Evolutionary conservation across 1,140 invertebrate species (phyloP).

Genomic region (Helicoverpa armigera): DNA sequence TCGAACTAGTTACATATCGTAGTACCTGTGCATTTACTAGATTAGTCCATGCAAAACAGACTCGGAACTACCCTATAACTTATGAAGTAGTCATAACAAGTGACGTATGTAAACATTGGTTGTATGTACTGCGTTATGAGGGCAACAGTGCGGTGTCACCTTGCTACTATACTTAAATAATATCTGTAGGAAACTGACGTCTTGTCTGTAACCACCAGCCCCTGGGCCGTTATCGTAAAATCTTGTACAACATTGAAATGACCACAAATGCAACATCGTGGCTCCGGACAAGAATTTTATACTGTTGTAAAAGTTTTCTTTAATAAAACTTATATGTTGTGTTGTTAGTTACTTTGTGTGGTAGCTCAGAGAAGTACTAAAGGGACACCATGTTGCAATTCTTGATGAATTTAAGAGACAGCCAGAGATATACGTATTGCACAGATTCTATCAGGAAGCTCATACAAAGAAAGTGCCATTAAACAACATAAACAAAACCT

Average conservation of each 20-base stretch:
- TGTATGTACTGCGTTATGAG: constrained; percentile 16
- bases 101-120: constrained; percentile 18
- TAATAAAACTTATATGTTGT: background rate
- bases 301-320: background rate
- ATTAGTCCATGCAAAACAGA: background rate
- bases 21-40: background rate
- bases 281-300: background rate
- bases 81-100: constrained; percentile 1
- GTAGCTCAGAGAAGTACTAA: too few relatives aligned
- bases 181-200: constrained; percentile 23
- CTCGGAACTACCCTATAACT: background rate
- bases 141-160: constrained; percentile 27
- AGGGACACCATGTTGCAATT: too few relatives aligned
- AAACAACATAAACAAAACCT: background rate
- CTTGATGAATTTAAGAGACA: too few relatives aligned
- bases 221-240: background rate
- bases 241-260: constrained; percentile 1
- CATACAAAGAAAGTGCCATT: too few relatives aligned
- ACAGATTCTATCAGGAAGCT: too few relatives aligned
- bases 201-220: background rate
- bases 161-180: constrained; percentile 28
- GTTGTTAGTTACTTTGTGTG: too few relatives aligned
- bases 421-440: too few relatives aligned
- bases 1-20: too few relatives aligned
- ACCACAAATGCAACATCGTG: constrained; percentile 4